These are phyloP conservation scores for Choristoneura fumiferana DNA, from an alignment of 1,140 invertebrate genomes.

Conservation along the genomic window DNA sequence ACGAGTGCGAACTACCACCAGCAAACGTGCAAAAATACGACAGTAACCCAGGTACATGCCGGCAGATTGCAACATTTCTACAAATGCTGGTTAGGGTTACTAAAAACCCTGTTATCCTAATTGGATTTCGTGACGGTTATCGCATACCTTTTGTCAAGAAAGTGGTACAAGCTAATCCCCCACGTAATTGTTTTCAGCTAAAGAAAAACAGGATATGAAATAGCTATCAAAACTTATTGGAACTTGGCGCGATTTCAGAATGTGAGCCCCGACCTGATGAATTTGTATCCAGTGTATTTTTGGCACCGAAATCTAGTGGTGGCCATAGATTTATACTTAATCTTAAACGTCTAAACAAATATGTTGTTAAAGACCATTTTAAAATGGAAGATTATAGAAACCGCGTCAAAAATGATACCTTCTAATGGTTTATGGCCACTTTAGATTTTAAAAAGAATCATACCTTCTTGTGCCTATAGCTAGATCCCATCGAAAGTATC, in stretches of 20 bases:
- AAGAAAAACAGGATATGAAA: constrained; percentile 1
- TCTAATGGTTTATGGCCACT: constrained; percentile 23
- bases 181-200: background rate
- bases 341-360: constrained; percentile 33
- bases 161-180: background rate
- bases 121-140: constrained; percentile 5
- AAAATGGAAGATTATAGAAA: constrained; percentile 41
- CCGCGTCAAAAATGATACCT: constrained; percentile 30
- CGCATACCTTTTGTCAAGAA: background rate
- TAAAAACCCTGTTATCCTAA: constrained; percentile 5
- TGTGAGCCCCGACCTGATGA: background rate
- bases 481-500: constrained; percentile 29
- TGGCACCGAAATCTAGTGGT: constrained; percentile 31
- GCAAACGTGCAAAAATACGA: constrained; percentile 14
- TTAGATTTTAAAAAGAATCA: too few species aligned
- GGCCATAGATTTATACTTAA: constrained; percentile 34
- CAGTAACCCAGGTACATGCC: constrained; percentile 18
- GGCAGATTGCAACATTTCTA: constrained; percentile 2
- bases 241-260: constrained; percentile 18
- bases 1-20: background rate
- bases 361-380: constrained; percentile 28
- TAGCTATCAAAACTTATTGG: constrained; percentile 24
- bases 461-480: too few species aligned
- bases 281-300: constrained; percentile 28
- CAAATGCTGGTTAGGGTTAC: constrained; percentile 15